Evolutionary conservation across 2,888 invertebrate species (phyloP).

Genomic region (Clostera curtula): DNA sequence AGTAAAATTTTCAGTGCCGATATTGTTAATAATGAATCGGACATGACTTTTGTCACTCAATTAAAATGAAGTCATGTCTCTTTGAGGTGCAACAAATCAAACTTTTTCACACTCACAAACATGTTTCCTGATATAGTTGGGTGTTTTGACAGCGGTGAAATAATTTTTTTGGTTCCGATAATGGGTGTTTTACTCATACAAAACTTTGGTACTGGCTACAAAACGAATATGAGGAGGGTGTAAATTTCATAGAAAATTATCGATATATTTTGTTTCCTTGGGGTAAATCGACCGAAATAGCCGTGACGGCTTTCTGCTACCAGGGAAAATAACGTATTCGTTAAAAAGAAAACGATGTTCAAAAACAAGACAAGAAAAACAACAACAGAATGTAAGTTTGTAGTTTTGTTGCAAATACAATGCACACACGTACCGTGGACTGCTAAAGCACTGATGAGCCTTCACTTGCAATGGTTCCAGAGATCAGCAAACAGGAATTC

Average conservation of each 20-base stretch:
- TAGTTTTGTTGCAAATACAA: too few relatives aligned
- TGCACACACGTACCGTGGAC: too few relatives aligned
- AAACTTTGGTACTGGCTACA: slow-evolving; percentile 38
- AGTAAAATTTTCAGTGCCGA: slow-evolving; percentile 9
- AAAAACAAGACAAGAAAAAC: too few relatives aligned
- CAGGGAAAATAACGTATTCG: too few relatives aligned
- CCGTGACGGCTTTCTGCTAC: too few relatives aligned
- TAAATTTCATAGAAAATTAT: background rate
- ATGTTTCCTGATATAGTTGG: slow-evolving; percentile 46
- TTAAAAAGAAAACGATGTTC: too few relatives aligned
- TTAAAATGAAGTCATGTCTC: slow-evolving; percentile 54
- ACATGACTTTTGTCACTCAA: slow-evolving; percentile 64
- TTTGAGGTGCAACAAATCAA: slow-evolving; percentile 61
- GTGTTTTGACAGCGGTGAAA: slow-evolving; percentile 41
- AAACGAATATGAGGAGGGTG: background rate
- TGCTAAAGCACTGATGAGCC: too few relatives aligned
- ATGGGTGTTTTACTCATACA: slow-evolving; percentile 59
- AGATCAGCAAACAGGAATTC: too few relatives aligned
- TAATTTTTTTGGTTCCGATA: slow-evolving; percentile 63
- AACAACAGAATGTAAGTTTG: too few relatives aligned
- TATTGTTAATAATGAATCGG: slow-evolving; percentile 13
- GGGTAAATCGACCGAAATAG: too few relatives aligned
- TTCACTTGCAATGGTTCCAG: too few relatives aligned
- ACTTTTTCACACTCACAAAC: slow-evolving; percentile 53
- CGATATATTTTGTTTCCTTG: background rate